Percentiles rank a stretch among this genome's conserved stretches.
Conservation (phyloP, 2,888 invertebrate species). For the Steinernema hermaphroditum region DNA sequence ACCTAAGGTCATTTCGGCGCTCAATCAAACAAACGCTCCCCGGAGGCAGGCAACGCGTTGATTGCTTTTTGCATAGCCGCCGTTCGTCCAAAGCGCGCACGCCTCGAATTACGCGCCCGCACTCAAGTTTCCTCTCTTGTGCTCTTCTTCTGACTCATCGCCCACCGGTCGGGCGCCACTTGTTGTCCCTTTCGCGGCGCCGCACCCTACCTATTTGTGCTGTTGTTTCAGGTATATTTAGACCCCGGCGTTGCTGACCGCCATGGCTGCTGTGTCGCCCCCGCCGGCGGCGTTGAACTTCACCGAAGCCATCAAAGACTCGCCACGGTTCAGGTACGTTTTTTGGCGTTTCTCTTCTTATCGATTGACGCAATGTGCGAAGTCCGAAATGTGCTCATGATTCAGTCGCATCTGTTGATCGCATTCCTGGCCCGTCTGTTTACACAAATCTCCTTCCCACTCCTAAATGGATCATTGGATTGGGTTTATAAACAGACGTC, state of each 20-base stretch:
- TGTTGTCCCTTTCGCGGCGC: neutral
- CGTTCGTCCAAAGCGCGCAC: neutral
- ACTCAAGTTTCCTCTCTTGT: neutral
- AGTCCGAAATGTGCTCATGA: too few species aligned
- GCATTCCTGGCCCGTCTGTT: too few species aligned
- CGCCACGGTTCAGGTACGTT: constrained; percentile 45
- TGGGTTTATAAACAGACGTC: too few species aligned
- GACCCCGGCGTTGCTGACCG: neutral
- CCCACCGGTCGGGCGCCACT: neutral
- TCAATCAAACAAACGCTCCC: neutral
- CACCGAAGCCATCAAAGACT: constrained; percentile 53
- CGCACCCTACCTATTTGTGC: constrained; percentile 6
- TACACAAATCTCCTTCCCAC: too few species aligned
- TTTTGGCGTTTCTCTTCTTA: neutral
- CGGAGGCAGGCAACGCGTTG: neutral
- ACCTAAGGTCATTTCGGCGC: neutral
- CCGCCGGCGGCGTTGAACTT: constrained; percentile 40
- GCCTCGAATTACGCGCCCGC: neutral
- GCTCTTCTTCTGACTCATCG: neutral
- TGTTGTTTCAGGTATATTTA: constrained; percentile 17
- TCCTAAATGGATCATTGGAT: too few species aligned
- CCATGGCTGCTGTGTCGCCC: constrained; percentile 5
- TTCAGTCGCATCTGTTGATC: too few species aligned
- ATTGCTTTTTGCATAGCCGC: constrained; percentile 15
- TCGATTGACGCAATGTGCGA: neutral